These are phyloP conservation scores for Amiota minor DNA, from an alignment of 2,888 invertebrate species.

Conservation along the genomic window DNA sequence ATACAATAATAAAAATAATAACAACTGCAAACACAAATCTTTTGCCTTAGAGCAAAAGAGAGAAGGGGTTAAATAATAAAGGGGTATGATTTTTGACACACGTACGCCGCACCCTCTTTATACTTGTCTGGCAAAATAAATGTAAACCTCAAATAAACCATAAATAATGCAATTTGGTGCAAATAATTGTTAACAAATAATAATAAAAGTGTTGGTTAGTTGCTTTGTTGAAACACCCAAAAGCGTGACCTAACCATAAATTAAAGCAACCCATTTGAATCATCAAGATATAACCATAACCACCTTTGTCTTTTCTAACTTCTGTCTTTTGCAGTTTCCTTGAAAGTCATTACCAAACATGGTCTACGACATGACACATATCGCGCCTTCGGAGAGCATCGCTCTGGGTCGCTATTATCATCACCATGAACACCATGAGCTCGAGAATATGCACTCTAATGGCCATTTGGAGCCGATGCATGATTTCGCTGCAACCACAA, in stretches of 20 bases:
- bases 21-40: slow-evolving; percentile 53
- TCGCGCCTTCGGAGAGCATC: slow-evolving; percentile 71
- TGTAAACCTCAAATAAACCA: slow-evolving; percentile 46
- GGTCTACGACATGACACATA: slow-evolving; percentile 73
- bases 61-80: slow-evolving; percentile 30
- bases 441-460: slow-evolving; percentile 34
- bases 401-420: slow-evolving; percentile 71
- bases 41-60: slow-evolving; percentile 32
- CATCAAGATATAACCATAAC: background rate
- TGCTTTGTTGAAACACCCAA: slow-evolving; percentile 1
- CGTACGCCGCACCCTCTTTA: slow-evolving; percentile 30
- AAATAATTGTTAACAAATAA: slow-evolving; percentile 30
- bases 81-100: slow-evolving; percentile 45
- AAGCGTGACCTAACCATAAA: slow-evolving; percentile 43
- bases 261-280: slow-evolving; percentile 34
- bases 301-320: background rate
- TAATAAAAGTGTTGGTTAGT: background rate
- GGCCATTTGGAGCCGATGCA: slow-evolving; percentile 47
- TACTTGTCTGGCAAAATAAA: slow-evolving; percentile 16
- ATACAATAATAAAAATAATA: slow-evolving; percentile 55
- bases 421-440: slow-evolving; percentile 50
- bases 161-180: slow-evolving; percentile 59
- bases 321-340: slow-evolving; percentile 30
- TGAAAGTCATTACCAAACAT: slow-evolving; percentile 46
- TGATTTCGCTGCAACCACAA: slow-evolving; percentile 63